phyloP scores from a whole-genome alignment of 2,888 invertebrate species.

The Galerucella calmariensis region DNA sequence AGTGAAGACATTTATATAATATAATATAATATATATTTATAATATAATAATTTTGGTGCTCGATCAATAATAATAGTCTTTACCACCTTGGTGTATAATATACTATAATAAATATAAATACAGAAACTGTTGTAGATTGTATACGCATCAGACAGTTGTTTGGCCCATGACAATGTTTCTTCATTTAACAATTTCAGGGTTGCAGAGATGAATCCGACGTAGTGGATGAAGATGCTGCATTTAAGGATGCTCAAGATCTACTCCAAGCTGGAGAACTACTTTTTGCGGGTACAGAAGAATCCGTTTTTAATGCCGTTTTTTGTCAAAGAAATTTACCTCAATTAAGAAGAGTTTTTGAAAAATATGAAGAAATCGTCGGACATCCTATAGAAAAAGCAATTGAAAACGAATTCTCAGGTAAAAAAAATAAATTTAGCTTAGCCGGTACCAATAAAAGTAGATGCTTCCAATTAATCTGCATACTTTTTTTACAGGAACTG shows the following conservation, averaged over 20 bases:
- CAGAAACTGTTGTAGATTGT: no score
- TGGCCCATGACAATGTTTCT: background rate
- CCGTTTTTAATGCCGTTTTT: slow-evolving; percentile 84
- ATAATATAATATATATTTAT: no score
- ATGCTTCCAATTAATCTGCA: slow-evolving; percentile 59
- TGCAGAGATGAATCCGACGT: slow-evolving; percentile 84
- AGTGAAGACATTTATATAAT: no score
- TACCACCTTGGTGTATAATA: no score
- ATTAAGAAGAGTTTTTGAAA: slow-evolving; percentile 68
- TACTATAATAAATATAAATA: no score
- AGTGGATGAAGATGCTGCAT: slow-evolving; percentile 77
- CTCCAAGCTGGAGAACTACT: slow-evolving; percentile 79
- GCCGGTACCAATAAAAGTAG: no score
- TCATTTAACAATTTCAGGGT: slow-evolving; percentile 66
- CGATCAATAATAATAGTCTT: no score
- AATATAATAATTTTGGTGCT: no score
- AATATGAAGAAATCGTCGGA: slow-evolving; percentile 81
- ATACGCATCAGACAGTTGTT: background rate
- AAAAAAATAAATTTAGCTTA: background rate
- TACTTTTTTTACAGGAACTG: slow-evolving; percentile 69
- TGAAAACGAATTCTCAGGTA: slow-evolving; percentile 80
- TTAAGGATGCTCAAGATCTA: slow-evolving; percentile 84
- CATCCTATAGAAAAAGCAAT: slow-evolving; percentile 83
- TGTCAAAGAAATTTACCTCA: slow-evolving; percentile 81
- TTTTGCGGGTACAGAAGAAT: slow-evolving; percentile 83